These are phyloP conservation scores for Heteromyza rotundicornis DNA, from an alignment of 2,888 invertebrate genomes.

Conservation along the genomic window DNA sequence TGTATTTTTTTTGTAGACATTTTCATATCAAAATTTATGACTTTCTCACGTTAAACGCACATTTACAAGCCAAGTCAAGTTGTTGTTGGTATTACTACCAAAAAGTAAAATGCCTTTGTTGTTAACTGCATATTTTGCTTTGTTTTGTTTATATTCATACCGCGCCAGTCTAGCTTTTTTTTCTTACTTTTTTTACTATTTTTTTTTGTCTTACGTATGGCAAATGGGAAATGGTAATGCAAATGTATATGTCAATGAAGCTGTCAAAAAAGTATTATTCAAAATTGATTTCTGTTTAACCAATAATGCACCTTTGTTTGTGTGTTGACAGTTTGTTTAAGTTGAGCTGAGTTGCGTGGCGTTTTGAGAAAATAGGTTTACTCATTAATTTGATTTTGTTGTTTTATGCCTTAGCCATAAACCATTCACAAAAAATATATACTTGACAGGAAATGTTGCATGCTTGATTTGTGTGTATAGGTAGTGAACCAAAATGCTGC, in stretches of 20 bases:
- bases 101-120: constrained; percentile 16
- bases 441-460: constrained; percentile 4
- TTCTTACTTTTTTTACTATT: too few species aligned
- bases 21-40: constrained; percentile 28
- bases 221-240: too few species aligned
- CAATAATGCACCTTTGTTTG: constrained; percentile 26
- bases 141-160: too few species aligned
- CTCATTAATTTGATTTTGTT: background rate
- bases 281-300: constrained; percentile 47
- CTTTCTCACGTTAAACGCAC: constrained; percentile 30
- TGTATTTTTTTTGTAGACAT: background rate
- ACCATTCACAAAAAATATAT: too few species aligned
- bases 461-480: too few species aligned
- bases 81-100: too few species aligned
- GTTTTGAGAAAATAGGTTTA: constrained; percentile 8
- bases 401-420: background rate
- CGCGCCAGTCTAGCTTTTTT: too few species aligned
- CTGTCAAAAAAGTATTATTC: constrained; percentile 41
- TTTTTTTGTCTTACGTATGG: too few species aligned
- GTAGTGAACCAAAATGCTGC: too few species aligned
- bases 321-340: constrained; percentile 23
- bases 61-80: background rate
- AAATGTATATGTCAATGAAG: constrained; percentile 13
- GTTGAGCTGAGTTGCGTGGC: too few species aligned
- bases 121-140: too few species aligned